phyloP scores from a whole-genome alignment of 2,113 vertebrate species.

The Cettia cetti region DNA sequence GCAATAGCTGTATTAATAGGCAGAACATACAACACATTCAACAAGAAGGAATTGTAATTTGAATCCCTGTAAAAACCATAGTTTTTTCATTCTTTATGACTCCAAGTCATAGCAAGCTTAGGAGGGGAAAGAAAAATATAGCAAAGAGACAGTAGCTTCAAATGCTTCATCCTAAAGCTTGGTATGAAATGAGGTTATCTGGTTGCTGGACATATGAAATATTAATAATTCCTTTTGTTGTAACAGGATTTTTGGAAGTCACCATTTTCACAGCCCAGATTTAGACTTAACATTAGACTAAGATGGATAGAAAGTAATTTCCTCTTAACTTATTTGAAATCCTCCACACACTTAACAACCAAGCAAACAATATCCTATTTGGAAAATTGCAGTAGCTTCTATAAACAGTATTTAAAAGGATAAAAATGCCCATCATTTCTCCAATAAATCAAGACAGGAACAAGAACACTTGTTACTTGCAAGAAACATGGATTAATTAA shows the following conservation, averaged over 20 bases:
- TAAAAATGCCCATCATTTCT: neutral
- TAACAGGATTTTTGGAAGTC: neutral
- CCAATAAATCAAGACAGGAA: neutral
- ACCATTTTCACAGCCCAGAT: neutral
- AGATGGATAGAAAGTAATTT: neutral
- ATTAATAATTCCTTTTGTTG: neutral
- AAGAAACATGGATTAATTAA: neutral
- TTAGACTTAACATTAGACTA: neutral
- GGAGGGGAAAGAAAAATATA: neutral
- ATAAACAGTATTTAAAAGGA: neutral
- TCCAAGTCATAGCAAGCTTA: neutral
- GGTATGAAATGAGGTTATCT: neutral
- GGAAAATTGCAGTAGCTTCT: neutral
- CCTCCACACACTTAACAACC: neutral
- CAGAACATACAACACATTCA: neutral
- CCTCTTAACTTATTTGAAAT: neutral
- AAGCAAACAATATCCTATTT: neutral
- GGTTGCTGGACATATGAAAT: neutral
- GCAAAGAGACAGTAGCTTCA: neutral
- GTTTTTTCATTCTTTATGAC: neutral
- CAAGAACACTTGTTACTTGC: neutral
- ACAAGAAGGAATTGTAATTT: neutral
- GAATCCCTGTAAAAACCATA: neutral
- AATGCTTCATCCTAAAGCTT: neutral
- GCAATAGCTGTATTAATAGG: neutral